These are phyloP conservation scores for Solenodon paradoxus DNA, from an alignment of 2,113 vertebrate species.

Conservation along the genomic window DNA sequence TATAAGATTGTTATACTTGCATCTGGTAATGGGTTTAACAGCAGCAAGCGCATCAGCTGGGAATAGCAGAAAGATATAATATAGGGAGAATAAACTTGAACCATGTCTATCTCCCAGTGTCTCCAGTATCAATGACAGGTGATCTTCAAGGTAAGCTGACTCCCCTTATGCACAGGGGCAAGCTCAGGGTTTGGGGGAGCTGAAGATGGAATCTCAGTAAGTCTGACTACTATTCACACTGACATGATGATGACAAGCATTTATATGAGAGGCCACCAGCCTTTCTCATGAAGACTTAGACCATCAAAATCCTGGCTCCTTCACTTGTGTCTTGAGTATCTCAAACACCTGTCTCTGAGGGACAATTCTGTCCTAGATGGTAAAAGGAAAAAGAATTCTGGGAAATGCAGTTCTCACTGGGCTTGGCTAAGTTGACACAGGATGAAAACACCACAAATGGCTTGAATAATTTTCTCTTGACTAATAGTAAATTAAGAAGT, in stretches of 20 bases:
- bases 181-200: neutral
- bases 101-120: fast-evolving
- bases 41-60: neutral
- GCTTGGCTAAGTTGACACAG: neutral
- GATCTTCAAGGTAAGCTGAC: no score
- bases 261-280: neutral
- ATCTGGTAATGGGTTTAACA: neutral
- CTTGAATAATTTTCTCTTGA: neutral
- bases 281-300: neutral
- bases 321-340: neutral
- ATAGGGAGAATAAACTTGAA: neutral
- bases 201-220: neutral
- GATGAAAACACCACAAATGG: neutral
- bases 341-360: neutral
- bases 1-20: neutral
- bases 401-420: neutral
- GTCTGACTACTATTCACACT: neutral
- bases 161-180: neutral
- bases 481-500: neutral
- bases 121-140: no score
- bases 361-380: neutral
- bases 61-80: neutral
- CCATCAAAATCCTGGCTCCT: neutral
- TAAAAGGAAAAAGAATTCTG: neutral
- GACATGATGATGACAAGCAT: neutral